Percentiles rank a stretch among this genome's conserved stretches.
These are phyloP conservation scores for Dione vanillae DNA, from an alignment of 2,888 invertebrate species.

Conservation along the genomic window DNA sequence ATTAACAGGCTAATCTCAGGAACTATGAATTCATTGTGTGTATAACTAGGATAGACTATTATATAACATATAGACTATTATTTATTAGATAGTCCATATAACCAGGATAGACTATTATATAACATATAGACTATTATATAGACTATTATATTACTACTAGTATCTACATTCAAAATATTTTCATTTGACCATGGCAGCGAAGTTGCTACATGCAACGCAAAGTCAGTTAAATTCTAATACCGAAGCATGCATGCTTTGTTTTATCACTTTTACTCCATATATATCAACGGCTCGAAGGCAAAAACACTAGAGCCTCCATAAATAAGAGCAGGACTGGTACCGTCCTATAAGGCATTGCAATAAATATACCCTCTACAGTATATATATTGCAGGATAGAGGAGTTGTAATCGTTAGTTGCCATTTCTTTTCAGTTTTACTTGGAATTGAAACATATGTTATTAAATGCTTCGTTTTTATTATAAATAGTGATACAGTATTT, in stretches of 20 bases:
- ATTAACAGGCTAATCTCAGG: too few relatives aligned
- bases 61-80: too few relatives aligned
- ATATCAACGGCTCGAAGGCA: constrained; percentile 12
- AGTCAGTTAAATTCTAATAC: too few relatives aligned
- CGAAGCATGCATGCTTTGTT: neutral
- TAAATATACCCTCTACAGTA: constrained; percentile 36
- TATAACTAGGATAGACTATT: too few relatives aligned
- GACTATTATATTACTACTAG: too few relatives aligned
- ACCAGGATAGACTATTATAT: too few relatives aligned
- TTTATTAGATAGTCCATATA: too few relatives aligned
- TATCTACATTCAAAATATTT: too few relatives aligned
- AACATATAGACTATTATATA: too few relatives aligned
- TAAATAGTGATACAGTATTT: neutral
- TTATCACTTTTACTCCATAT: neutral
- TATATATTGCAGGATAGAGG: constrained; percentile 15
- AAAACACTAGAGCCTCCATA: constrained; percentile 30
- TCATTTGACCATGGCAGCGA: too few relatives aligned
- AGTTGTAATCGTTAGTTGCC: constrained; percentile 13
- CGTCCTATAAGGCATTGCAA: constrained; percentile 37
- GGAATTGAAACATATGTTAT: neutral
- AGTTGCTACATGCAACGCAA: too few relatives aligned
- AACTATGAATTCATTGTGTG: too few relatives aligned
- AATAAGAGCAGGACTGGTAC: constrained; percentile 32
- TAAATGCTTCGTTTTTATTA: neutral
- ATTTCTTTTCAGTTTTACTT: constrained; percentile 12